Evolutionary conservation across 2,888 invertebrate genomes (phyloP).

Genomic region (Pterostichus niger): DNA sequence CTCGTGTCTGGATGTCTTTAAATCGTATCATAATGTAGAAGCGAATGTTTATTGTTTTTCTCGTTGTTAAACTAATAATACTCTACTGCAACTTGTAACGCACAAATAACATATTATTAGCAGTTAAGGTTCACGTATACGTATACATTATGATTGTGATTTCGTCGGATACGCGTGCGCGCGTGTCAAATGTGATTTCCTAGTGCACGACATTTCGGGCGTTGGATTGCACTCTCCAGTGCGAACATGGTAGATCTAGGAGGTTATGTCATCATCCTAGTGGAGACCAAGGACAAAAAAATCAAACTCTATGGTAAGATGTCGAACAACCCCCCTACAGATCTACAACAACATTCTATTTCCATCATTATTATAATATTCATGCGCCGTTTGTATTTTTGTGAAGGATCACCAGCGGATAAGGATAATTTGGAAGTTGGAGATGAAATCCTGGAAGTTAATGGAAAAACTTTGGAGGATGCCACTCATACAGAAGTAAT

Average conservation of each 20-base stretch:
- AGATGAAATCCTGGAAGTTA: conserved; percentile 98
- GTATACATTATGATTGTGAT: conserved; percentile 7
- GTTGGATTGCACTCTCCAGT: conserved; percentile 54
- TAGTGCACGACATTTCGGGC: conserved; percentile 52
- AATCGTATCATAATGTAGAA: conserved; percentile 38
- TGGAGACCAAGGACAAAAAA: conserved; percentile 95
- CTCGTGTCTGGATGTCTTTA: conserved; percentile 32
- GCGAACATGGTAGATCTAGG: conserved; percentile 90
- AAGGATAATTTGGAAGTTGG: conserved; percentile 96
- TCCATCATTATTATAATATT: conserved; percentile 12
- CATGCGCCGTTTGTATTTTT: conserved; percentile 25
- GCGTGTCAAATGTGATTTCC: conserved; percentile 48
- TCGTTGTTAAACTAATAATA: conserved; percentile 42
- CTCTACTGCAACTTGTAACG: conserved; percentile 34
- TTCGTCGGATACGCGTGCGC: conserved; percentile 44
- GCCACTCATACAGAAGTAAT: conserved; percentile 95
- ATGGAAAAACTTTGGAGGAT: conserved; percentile 94
- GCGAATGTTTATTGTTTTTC: conserved; percentile 25
- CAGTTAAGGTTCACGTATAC: conserved; percentile 53
- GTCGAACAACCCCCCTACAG: conserved; percentile 52
- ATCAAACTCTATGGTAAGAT: conserved; percentile 92
- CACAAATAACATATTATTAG: conserved; percentile 53
- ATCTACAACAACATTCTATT: too few relatives aligned
- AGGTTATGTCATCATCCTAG: conserved; percentile 96
- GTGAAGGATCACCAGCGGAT: conserved; percentile 91